These are phyloP conservation scores for Tetragnatha versicolor DNA, from an alignment of 1,140 invertebrate species.

Conservation along the genomic window DNA sequence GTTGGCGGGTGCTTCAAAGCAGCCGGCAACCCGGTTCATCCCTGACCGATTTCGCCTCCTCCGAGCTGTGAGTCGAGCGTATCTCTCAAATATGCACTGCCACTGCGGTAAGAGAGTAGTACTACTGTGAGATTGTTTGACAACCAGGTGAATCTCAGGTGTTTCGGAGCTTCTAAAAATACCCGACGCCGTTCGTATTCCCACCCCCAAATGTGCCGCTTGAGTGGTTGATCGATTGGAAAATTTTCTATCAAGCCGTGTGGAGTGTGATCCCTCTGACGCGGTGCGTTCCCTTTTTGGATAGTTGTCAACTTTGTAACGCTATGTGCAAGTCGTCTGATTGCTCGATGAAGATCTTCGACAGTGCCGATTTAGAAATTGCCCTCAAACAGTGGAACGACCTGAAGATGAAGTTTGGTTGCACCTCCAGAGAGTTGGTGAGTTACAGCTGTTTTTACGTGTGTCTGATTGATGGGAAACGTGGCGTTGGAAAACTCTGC, in stretches of 20 bases:
- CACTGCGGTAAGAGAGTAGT: too few species aligned
- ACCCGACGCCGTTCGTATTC: too few species aligned
- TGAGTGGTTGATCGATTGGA: too few species aligned
- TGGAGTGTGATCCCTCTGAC: not conserved
- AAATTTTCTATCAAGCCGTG: not conserved
- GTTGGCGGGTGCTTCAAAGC: not conserved
- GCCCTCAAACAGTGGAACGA: constrained; percentile 50
- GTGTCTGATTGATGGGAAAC: not conserved
- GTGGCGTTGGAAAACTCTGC: not conserved
- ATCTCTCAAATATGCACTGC: too few species aligned
- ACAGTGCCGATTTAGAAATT: constrained; percentile 52
- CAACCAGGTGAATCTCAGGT: too few species aligned
- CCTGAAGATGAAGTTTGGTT: constrained; percentile 50
- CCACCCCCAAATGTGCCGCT: too few species aligned
- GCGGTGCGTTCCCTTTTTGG: constrained; percentile 1
- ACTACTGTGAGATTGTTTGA: too few species aligned
- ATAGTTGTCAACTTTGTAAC: not conserved
- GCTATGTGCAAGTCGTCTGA: constrained; percentile 52
- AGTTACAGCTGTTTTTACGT: constrained; percentile 4
- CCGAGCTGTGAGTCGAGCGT: too few species aligned
- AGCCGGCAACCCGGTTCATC: constrained; percentile 28
- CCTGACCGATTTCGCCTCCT: constrained; percentile 40
- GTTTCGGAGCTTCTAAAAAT: too few species aligned
- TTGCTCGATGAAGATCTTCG: constrained; percentile 50
- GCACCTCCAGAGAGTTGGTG: constrained; percentile 40